Base-by-base conservation (phyloP, 2,113 vertebrate species). In the Pygoscelis adeliae region DNA sequence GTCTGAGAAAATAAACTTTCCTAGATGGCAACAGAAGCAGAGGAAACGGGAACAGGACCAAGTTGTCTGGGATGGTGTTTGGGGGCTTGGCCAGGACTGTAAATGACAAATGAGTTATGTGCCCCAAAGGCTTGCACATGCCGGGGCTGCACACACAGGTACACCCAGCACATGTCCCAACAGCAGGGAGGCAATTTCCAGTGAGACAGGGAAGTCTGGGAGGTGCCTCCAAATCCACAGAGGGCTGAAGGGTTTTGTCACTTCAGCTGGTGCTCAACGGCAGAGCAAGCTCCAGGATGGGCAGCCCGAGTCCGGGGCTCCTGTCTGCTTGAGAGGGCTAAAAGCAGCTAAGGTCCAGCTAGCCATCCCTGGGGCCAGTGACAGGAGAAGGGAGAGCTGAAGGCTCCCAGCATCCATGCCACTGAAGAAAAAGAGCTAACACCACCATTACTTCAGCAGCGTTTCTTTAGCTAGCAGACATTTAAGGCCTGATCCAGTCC, bases 51-150 rank as follows among this genome's bases (percentile, higher is more conserved):
- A 73, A 58, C 29, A 38, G 49, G 40, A 82, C 50, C 65, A n/a
- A 52, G 30, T 21, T 44, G 32, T 42, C 61, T 53, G 63, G 62
- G 49, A 70, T 3, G 22, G 25, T 19, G 9, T 44, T 1, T 22
- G 52, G 55, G 29, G 62, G 23, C 21, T 71, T 36, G 55, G 61
- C 65, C 34, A 4, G n/a, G 40, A 36, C 22, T 5, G 14, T 21
- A 23, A 50, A 67, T 17, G 77, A 67, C 3, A 5, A 67, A 71
- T 0, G 3, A 50, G 27, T 5, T 19, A 8, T 0, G 1, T 3
- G 13, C 29, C 40, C 56, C 26, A 34, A 65, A 76, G 73, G 12
- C 5, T 17, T 55, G 46, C 56, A 40, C 27, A 1, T 1, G 6
- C 30, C 23, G 3, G 11, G n/a, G 36, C 55, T 65, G 29, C 27